These are phyloP conservation scores for Julus scandinavius DNA, from an alignment of 2,888 invertebrate species.

Conservation along the genomic window DNA sequence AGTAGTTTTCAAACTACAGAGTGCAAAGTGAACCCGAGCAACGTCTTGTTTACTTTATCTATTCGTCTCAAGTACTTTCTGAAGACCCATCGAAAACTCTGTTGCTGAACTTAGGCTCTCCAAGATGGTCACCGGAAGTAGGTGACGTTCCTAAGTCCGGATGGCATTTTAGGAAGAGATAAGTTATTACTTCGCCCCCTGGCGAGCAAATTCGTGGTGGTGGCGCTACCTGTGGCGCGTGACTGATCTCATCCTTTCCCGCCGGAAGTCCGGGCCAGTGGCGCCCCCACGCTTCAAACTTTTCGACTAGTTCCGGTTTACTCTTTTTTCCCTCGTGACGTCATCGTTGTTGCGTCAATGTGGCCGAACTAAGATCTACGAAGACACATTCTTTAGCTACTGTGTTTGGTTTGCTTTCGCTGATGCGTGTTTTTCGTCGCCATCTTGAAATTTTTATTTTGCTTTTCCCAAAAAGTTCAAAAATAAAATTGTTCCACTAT, in stretches of 20 bases:
- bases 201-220: neutral
- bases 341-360: neutral
- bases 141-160: too few species aligned
- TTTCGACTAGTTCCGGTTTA: too few species aligned
- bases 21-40: too few species aligned
- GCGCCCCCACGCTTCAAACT: neutral
- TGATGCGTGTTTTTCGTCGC: neutral
- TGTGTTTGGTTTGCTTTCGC: neutral
- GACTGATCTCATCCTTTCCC: neutral
- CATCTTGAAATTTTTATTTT: constrained; percentile 11
- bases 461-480: neutral
- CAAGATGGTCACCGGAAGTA: too few species aligned
- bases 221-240: neutral
- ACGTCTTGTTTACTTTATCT: too few species aligned
- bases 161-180: too few species aligned
- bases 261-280: neutral
- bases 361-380: too few species aligned
- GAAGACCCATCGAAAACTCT: too few species aligned
- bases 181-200: too few species aligned
- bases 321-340: neutral
- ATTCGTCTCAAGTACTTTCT: too few species aligned
- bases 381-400: neutral
- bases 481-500: neutral
- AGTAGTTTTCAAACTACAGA: too few species aligned
- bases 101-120: too few species aligned